Evolutionary conservation across 2,797 vertebrate species (phyloP).

Genomic region (Sphenopsis melanotis): DNA sequence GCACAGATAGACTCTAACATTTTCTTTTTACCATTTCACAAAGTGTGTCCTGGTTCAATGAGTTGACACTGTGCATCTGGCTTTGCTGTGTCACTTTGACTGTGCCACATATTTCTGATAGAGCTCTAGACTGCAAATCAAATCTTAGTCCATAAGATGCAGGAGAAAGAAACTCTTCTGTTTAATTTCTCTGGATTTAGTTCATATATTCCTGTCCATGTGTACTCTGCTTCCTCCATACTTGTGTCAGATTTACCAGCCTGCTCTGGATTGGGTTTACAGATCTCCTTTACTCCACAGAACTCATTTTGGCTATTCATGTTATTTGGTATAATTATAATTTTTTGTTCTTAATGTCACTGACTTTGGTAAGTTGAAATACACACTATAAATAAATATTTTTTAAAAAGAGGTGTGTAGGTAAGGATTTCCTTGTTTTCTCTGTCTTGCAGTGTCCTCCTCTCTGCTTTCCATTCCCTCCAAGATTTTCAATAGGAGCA

Average conservation of each 20-base stretch:
- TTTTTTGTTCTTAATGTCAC: background rate
- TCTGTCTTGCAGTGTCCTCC: background rate
- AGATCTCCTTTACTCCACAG: background rate
- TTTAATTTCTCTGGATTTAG: background rate
- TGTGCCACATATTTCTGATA: background rate
- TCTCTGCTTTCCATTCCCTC: background rate
- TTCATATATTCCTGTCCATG: rapidly evolving
- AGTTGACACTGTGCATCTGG: background rate
- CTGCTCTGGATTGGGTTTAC: background rate
- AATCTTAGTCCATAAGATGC: background rate
- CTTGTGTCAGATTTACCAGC: background rate
- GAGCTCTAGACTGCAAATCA: background rate
- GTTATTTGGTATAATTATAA: background rate
- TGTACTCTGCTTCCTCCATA: background rate
- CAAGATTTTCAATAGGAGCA: background rate
- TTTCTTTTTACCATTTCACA: background rate
- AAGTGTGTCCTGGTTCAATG: background rate
- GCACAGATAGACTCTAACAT: background rate
- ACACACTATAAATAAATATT: background rate
- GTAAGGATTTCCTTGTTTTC: background rate
- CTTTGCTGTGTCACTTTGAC: background rate
- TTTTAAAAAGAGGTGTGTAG: background rate
- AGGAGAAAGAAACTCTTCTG: background rate
- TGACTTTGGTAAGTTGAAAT: background rate
- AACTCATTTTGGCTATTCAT: background rate